Conservation (phyloP, 2,113 vertebrate species). For the Psittacula cyanocephala region DNA sequence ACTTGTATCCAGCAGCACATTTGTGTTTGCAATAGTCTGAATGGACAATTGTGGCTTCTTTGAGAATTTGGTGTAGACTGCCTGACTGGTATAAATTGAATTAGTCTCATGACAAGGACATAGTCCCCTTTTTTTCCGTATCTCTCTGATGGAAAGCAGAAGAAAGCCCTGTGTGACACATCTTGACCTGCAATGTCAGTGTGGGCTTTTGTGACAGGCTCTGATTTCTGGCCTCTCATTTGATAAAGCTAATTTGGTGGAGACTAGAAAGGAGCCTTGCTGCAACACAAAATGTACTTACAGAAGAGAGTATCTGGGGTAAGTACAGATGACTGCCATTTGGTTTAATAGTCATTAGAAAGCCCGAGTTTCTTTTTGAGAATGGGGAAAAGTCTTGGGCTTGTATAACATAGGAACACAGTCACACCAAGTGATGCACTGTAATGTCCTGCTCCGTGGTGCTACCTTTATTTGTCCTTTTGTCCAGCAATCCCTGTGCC, state of each 20-base stretch:
- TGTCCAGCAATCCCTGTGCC: not conserved
- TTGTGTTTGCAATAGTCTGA: conserved; percentile 37
- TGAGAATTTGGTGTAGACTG: conserved; percentile 64
- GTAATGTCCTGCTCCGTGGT: accelerated
- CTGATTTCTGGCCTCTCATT: conserved; percentile 70
- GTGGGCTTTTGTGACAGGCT: conserved; percentile 72
- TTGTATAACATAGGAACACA: not conserved
- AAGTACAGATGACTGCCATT: not conserved
- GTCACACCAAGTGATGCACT: not conserved
- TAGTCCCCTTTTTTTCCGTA: conserved; percentile 32
- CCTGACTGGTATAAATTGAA: conserved; percentile 75
- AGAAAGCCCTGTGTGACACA: conserved; percentile 58
- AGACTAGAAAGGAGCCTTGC: not conserved
- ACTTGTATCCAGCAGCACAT: conserved; percentile 47
- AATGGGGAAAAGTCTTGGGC: not conserved
- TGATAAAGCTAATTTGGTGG: conserved; percentile 67
- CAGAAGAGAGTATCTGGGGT: not conserved
- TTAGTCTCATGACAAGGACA: conserved; percentile 73
- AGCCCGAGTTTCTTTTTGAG: not conserved
- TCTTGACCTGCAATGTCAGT: conserved; percentile 70
- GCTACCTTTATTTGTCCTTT: not conserved
- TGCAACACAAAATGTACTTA: conserved; percentile 48
- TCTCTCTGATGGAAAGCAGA: conserved; percentile 76
- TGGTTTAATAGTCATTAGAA: not conserved
- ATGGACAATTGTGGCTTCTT: conserved; percentile 41